Evolutionary conservation across 2,797 vertebrate species (phyloP).

Genomic region (Acanthiza pusilla): DNA sequence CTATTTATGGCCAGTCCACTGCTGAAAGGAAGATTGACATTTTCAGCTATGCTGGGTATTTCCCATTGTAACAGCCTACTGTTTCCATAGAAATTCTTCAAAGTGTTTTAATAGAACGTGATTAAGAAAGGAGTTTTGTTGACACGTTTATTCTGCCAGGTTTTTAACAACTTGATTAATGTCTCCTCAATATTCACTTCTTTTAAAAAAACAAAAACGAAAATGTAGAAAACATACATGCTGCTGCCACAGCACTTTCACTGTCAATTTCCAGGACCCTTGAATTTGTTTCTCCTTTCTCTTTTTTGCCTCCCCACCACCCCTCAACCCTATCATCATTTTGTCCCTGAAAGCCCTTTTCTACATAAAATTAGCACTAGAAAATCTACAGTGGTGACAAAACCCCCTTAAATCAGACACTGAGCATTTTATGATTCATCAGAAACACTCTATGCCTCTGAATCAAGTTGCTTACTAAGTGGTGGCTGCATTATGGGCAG

Average conservation of each 20-base stretch:
- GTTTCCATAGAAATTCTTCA: constrained; percentile 61
- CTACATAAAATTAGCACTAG: constrained; percentile 1
- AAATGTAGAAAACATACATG: neutral
- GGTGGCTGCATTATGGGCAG: neutral
- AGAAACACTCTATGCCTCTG: constrained; percentile 23
- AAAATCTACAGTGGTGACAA: constrained; percentile 19
- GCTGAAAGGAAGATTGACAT: constrained; percentile 18
- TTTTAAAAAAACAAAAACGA: neutral
- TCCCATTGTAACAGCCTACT: constrained; percentile 42
- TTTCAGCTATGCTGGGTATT: constrained; percentile 43
- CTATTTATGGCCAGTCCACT: constrained; percentile 20
- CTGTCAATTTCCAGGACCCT: neutral
- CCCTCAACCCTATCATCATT: neutral
- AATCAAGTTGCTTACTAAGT: constrained; percentile 34
- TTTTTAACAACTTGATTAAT: constrained; percentile 27
- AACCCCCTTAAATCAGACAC: neutral
- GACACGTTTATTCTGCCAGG: constrained; percentile 38
- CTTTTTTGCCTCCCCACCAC: neutral
- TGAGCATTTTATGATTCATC: constrained; percentile 20
- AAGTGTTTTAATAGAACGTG: constrained; percentile 12
- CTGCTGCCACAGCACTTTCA: neutral
- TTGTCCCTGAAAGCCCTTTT: constrained; percentile 40
- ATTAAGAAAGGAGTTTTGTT: constrained; percentile 44
- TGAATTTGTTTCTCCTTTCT: neutral
- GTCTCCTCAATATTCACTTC: neutral